Evolutionary conservation across 2,113 vertebrate species (phyloP).

Genomic region (Callaeas wilsoni): DNA sequence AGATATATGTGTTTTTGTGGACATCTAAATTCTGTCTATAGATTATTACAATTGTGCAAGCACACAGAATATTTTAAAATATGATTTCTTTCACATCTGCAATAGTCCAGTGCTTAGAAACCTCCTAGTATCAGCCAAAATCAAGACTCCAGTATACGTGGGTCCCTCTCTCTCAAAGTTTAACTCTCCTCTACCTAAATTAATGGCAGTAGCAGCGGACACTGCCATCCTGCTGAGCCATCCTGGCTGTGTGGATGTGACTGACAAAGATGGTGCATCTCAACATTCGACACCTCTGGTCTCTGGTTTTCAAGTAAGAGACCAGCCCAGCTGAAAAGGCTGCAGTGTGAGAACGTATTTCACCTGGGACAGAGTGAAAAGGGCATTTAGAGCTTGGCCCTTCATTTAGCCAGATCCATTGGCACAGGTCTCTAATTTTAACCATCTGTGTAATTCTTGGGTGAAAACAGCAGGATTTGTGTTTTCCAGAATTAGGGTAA

Average conservation of each 20-base stretch:
- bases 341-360: not conserved
- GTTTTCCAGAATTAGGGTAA: not conserved
- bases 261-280: not conserved
- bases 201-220: not conserved
- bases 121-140: not conserved
- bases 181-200: not conserved
- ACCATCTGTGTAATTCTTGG: not conserved
- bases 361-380: not conserved
- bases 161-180: not conserved
- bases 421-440: not conserved
- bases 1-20: not conserved
- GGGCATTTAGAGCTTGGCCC: not conserved
- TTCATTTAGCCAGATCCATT: not conserved
- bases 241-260: not conserved
- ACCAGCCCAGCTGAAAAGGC: not conserved
- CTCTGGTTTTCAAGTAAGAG: not conserved
- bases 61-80: not conserved
- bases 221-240: not conserved
- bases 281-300: not conserved
- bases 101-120: not conserved
- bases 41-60: not conserved
- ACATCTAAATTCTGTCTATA: not conserved
- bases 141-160: not conserved
- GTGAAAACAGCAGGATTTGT: not conserved
- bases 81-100: not conserved